Percentiles rank a stretch among this genome's conserved stretches.
phyloP scores from a whole-genome alignment of 2,888 invertebrate species.

The Phragmatobia fuliginosa region DNA sequence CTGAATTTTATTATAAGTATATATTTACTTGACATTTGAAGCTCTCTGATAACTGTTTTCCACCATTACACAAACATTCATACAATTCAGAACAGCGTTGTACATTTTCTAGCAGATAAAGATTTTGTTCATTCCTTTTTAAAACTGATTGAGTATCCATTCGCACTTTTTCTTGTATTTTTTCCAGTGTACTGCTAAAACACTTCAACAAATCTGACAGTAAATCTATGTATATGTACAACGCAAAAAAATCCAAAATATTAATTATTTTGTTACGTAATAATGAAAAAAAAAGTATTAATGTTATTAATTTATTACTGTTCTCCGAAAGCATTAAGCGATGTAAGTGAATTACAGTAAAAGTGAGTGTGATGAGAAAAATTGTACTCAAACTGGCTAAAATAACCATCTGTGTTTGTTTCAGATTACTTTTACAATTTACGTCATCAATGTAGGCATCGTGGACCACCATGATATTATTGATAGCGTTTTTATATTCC shows the following conservation, averaged over 20 bases:
- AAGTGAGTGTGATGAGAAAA: not conserved
- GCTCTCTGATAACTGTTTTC: constrained; percentile 15
- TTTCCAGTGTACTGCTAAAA: not conserved
- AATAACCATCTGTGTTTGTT: not conserved
- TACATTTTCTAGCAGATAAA: not conserved
- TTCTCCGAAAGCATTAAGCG: too few relatives aligned
- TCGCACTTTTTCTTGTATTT: not conserved
- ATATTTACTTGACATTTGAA: constrained; percentile 13
- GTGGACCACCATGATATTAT: not conserved
- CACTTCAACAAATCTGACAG: not conserved
- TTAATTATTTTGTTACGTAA: not conserved
- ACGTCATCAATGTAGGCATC: not conserved
- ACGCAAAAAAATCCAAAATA: constrained; percentile 5
- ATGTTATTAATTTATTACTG: not conserved
- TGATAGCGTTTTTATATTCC: not conserved
- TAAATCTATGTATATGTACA: not conserved
- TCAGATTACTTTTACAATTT: not conserved
- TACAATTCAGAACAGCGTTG: constrained; percentile 3
- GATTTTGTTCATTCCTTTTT: not conserved
- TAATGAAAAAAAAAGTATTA: not conserved
- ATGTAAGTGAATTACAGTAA: not conserved
- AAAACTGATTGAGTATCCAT: not conserved
- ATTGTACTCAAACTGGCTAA: not conserved
- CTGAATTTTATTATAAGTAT: not conserved
- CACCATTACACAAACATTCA: constrained; percentile 13